Evolutionary conservation across 1,140 invertebrate species (phyloP).

Genomic region (Drosophila pachea): DNA sequence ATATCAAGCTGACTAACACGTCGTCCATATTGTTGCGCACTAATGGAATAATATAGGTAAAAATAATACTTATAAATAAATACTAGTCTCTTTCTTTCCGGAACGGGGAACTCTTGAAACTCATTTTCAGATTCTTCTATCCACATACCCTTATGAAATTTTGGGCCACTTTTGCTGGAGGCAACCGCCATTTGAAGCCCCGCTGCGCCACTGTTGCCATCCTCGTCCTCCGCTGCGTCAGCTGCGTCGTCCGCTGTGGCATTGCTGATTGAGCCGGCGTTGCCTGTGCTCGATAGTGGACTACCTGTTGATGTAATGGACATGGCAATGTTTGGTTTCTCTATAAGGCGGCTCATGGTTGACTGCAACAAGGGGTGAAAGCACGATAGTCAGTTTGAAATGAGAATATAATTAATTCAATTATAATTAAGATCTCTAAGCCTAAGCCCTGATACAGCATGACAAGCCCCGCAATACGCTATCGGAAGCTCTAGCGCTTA

Average conservation of each 20-base stretch:
- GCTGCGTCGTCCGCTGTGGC: conserved; percentile 27
- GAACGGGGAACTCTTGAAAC: no score
- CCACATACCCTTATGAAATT: conserved; percentile 38
- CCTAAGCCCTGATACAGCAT: conserved; percentile 6
- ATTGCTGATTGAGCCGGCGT: conserved; percentile 23
- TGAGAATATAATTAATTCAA: background rate
- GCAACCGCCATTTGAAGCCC: background rate
- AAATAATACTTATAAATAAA: background rate
- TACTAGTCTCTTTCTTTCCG: background rate
- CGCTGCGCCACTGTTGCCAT: conserved; percentile 12
- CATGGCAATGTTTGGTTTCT: conserved; percentile 78
- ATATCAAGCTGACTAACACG: conserved; percentile 85
- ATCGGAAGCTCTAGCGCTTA: conserved; percentile 4
- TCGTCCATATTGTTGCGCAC: conserved; percentile 61
- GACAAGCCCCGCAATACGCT: conserved; percentile 7
- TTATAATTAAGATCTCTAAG: conserved; percentile 35
- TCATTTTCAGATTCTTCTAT: no score
- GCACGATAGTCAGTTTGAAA: background rate
- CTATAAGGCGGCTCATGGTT: conserved; percentile 78
- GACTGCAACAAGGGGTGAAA: conserved; percentile 46
- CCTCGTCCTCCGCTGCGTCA: conserved; percentile 39
- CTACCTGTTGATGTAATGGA: conserved; percentile 71
- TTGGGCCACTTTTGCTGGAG: conserved; percentile 21
- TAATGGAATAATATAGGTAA: background rate
- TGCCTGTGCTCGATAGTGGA: conserved; percentile 64